Evolutionary conservation across 2,113 vertebrate species (phyloP), one percentile per base, ranked within the genome.

Genomic region (Pteruthius melanotis): DNA sequence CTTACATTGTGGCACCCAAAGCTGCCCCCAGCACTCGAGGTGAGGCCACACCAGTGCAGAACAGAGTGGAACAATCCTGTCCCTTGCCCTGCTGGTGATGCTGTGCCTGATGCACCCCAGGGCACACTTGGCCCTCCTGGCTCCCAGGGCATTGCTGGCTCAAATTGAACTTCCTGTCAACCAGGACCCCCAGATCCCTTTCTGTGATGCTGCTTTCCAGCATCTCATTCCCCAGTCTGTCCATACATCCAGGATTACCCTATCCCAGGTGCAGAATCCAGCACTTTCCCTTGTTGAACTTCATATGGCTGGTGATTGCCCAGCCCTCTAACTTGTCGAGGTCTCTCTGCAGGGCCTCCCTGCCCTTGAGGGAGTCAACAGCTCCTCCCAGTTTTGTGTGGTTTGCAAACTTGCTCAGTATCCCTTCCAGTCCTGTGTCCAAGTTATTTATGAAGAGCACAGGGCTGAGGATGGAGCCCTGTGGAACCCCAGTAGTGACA

Each of bases 41-140:
- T 40, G n/a, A 85, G 42, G n/a, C n/a, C 0, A 0, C 4, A 13
- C 15, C 42, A 72, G 21, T 0, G 0, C 39, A 64, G 69, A 47
- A 28, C 68, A 63, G n/a, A 39, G 28, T 1, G 0, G 59, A 49
- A 56, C n/a, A 84, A n/a, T 64, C n/a, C 40, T 7, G n/a, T n/a
- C 40, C 15, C 14, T n/a, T 47, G 28, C n/a, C 40, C 0, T 0
- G 22, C 33, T 33, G n/a, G 45, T 1, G 2, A 22, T 14, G 44
- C 53, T 33, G 37, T 7, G 53, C 27, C 33, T 19, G 33, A 45
- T 23, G 37, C 18, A 9, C 17, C 12, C 18, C 40, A 42, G 40
- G 14, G 14, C 40, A 42, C 14, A 13, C 40, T 42, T 42, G 40
- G 53, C 33, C 6, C 33, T 60, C 47, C 44, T n/a, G 45, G 17